Evolutionary conservation across 2,113 vertebrate genomes (phyloP), one percentile per base, ranked within the genome.

Genomic region (Sinocyclocheilus maitianheensis): DNA sequence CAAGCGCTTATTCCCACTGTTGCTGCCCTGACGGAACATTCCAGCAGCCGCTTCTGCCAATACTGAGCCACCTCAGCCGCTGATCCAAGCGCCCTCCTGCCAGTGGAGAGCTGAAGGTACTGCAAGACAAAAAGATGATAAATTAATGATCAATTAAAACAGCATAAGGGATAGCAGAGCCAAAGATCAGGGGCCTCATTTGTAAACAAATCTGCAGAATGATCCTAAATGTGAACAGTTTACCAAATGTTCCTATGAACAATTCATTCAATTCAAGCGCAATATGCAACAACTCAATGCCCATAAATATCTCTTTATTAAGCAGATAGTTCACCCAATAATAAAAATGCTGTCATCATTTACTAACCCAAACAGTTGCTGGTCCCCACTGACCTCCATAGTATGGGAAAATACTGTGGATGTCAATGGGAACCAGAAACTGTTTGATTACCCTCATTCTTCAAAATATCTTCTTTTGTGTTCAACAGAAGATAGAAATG

Each of bases 1-100:
- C 93, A 92, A 89, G 90, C 95, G 95, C 89, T 95, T 96, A 89
- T 95, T 96, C 89, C 94, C 84, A 51, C 84, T 81, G 62, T 77
- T 90, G 84, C 90, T 95, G 84, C 95, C 96, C 95, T 97, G 96
- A 11, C 95, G 94, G 88, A 96, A 95, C 95, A 97, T 97, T 95
- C 95, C 96, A 95, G 94, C 94, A 92, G 93, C 69, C 20, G 30
- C 69, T 40, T 82, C 67, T 60, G 82, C 82, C 14, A 51, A 74
- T 26, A 84, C 30, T 4, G 51, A 84, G 82, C 67, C 58, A 12
- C 71, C n/a, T 77, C 18, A 76, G 77, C 83, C 51, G 30, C 78
- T 60, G 72, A 37, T 71, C 24, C 62, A 24, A 43, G 4, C 9
- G 9, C 77, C 58, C 14, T 26, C 37, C 83, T 48, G 72, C 60